phyloP scores from a whole-genome alignment of 2,888 invertebrate genomes.

The Apamea sordens region DNA sequence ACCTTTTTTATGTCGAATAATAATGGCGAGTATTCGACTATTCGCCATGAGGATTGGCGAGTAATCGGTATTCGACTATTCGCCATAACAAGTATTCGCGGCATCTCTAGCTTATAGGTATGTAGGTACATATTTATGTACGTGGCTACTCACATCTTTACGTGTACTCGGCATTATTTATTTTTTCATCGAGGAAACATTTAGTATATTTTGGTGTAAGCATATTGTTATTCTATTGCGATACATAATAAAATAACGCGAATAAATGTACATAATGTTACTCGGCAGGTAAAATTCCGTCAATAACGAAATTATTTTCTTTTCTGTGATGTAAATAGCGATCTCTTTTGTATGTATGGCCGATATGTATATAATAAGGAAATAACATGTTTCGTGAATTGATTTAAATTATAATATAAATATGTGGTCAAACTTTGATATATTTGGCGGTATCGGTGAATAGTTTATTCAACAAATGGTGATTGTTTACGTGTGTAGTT shows the following conservation, averaged over 20 bases:
- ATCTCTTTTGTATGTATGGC: conserved; percentile 16
- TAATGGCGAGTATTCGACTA: no score
- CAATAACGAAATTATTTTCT: conserved; percentile 25
- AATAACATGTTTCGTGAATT: conserved; percentile 19
- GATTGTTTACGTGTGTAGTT: conserved; percentile 46
- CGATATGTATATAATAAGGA: conserved; percentile 11
- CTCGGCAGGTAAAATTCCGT: conserved; percentile 18
- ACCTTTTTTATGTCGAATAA: no score
- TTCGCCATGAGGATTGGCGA: no score
- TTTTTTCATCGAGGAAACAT: conserved; percentile 10
- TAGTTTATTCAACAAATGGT: conserved; percentile 43
- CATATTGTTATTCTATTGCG: conserved; percentile 31
- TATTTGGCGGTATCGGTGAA: conserved; percentile 21
- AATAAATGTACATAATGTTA: conserved; percentile 28
- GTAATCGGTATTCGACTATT: no score
- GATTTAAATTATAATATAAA: conserved; percentile 15
- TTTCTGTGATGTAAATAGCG: conserved; percentile 44
- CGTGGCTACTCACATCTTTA: conserved; percentile 5
- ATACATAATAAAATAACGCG: conserved; percentile 26
- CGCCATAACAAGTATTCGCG: no score
- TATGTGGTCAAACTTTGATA: conserved; percentile 19
- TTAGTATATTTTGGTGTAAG: conserved; percentile 9
- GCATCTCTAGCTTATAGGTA: no score
- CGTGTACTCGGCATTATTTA: conserved; percentile 7
- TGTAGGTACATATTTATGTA: neutral